A percentile compares a stretch with the other conserved stretches of the same genome.
Conservation (phyloP, 2,113 vertebrate species). For the Apteryx owenii region DNA sequence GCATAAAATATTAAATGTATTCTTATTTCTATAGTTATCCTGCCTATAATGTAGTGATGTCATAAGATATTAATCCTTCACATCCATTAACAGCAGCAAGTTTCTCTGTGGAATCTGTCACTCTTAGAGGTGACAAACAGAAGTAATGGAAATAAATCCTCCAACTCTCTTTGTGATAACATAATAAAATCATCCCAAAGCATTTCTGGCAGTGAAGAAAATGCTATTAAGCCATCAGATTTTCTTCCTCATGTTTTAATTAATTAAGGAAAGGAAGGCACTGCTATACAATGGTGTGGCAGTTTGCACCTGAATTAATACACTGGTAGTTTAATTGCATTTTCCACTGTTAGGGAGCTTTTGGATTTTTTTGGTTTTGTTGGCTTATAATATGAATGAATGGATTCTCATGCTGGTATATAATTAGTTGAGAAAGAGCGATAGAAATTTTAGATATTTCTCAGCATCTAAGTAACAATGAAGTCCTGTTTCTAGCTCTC, state of each 20-base stretch:
- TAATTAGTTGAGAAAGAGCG: neutral
- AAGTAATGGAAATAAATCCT: neutral
- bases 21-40: neutral
- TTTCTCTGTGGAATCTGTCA: neutral
- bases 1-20: neutral
- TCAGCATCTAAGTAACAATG: neutral
- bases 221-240: neutral
- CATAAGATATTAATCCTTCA: conserved; percentile 34
- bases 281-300: neutral
- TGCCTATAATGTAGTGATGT: neutral
- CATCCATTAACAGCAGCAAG: neutral
- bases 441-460: conserved; percentile 4
- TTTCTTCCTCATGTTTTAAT: neutral
- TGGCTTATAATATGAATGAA: neutral
- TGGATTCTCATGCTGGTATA: neutral
- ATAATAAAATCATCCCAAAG: neutral
- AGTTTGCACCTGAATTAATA: neutral
- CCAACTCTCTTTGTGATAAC: neutral
- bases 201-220: neutral
- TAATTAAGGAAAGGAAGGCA: conserved; percentile 19
- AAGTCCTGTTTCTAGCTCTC: neutral
- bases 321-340: conserved; percentile 1
- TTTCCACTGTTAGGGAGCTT: neutral
- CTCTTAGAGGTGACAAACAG: conserved; percentile 3
- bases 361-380: neutral